Conservation (phyloP, 2,888 invertebrate species). For the Timema podura region DNA sequence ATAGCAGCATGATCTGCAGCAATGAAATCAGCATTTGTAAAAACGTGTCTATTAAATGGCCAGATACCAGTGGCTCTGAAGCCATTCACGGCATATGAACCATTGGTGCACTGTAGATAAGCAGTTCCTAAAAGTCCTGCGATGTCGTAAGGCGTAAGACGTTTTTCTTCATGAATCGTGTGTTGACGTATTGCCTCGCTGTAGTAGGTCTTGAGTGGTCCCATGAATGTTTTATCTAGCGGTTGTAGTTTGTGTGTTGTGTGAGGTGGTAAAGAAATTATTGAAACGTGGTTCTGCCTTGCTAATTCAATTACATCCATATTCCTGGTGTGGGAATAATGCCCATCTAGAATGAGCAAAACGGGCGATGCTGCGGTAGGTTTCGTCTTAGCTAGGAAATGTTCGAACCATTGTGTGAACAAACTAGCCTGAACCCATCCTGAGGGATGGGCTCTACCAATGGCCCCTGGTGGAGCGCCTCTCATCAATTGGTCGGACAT, state of each 20-base stretch:
- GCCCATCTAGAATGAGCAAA: neutral
- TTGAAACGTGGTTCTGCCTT: conserved; percentile 16
- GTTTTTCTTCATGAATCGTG: no score
- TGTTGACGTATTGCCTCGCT: neutral
- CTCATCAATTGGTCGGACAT: conserved; percentile 5
- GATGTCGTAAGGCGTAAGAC: no score
- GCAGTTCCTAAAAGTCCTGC: no score
- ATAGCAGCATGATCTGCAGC: no score
- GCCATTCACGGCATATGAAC: neutral
- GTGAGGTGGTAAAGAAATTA: conserved; percentile 19
- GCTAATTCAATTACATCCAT: conserved; percentile 17
- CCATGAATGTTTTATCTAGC: conserved; percentile 17
- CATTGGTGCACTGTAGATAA: no score
- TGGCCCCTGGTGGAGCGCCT: conserved; percentile 2
- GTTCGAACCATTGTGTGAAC: neutral
- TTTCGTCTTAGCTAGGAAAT: neutral
- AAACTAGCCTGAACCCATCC: neutral
- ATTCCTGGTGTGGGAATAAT: conserved; percentile 4
- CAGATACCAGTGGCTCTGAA: conserved; percentile 1
- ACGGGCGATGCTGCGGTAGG: neutral
- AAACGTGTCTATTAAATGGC: no score
- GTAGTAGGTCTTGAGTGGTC: neutral
- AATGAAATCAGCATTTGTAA: no score
- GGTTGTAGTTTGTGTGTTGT: conserved; percentile 15
- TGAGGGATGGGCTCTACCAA: conserved; percentile 9